Conservation (phyloP, 2,113 vertebrate species). For the Progne subis region DNA sequence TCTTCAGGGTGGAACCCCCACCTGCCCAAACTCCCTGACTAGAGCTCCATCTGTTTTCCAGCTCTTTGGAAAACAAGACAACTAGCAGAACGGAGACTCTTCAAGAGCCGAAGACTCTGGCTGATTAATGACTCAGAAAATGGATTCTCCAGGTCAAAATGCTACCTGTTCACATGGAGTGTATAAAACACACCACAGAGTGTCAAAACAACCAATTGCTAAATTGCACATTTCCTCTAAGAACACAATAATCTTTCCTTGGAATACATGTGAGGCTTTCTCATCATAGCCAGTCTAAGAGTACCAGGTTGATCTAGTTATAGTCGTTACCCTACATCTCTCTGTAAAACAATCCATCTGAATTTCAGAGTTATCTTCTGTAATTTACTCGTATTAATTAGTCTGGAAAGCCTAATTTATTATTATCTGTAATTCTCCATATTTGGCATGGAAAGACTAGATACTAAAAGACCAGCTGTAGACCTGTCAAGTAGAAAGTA, state of each 20-base stretch:
- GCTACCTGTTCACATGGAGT: not conserved
- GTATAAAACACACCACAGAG: not conserved
- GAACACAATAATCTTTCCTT: not conserved
- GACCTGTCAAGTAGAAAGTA: not conserved
- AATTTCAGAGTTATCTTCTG: not conserved
- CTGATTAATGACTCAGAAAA: constrained; percentile 32
- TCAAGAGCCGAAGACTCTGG: not conserved
- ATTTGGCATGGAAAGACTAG: not conserved
- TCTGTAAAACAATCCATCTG: not conserved
- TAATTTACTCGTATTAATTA: not conserved
- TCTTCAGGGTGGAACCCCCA: not conserved
- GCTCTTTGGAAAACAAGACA: not conserved
- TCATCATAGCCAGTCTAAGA: not conserved
- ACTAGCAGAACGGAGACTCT: not conserved
- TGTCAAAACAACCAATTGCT: not conserved
- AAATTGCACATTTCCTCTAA: not conserved
- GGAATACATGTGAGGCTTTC: not conserved
- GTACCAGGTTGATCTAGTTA: not conserved
- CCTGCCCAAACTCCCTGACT: not conserved
- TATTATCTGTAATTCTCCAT: not conserved
- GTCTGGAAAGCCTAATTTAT: not conserved
- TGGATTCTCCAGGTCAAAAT: not conserved
- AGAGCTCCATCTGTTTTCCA: not conserved
- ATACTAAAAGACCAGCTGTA: not conserved
- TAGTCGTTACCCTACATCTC: not conserved